Base-by-base conservation (phyloP, 2,797 vertebrate genomes). In the Neosilurus hyrtlii region DNA sequence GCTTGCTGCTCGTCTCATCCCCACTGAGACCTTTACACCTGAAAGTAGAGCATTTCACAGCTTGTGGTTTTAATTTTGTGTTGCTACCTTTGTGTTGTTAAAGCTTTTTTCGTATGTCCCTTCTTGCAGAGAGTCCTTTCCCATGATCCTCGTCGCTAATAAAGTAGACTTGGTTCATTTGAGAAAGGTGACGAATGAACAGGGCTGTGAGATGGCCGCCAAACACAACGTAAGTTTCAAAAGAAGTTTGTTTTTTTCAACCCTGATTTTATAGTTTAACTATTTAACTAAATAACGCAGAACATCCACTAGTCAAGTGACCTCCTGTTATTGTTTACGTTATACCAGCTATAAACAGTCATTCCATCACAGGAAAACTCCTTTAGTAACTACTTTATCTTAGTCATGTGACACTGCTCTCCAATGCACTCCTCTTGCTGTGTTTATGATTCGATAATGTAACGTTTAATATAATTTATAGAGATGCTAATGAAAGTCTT, bases 91-190 rank as follows among this genome's bases (percentile, higher is more conserved):
- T 14, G n/a, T 59, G 56, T 26, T 26, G 49, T 6, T 56, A 51
- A 59, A 61, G 16, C 61, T n/a, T 80, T 20, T 84, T 59, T 83
- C 61, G 0, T 62, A 16, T 84, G 51, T 70, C 26, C 30, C 35
- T 62, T 72, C 49, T 56, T 71, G 61, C 90, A 99, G 98, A 88
- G 98, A 99, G 88, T 97, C 97, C 16, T 99, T 99, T 91, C 98
- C 98, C 3, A 99, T 99, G 97, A 96, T 99, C 90, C 90, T 99
- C 85, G 98, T 99, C 88, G 97, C 98, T 16, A 99, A 99, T 92
- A 99, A 99, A 92, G 98, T 99, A 30, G 98, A 99, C 89, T 84
- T 99, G 92, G 96, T 99, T 91, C 98, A 99, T 90, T 92, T 99
- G 91, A 94, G 97, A 88, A 99, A 99, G 90, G 95, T 99, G 89